A percentile compares a stretch with the other conserved stretches of the same genome.
Conservation (phyloP, 2,797 vertebrate species). For the Tiaroga cobitis region DNA sequence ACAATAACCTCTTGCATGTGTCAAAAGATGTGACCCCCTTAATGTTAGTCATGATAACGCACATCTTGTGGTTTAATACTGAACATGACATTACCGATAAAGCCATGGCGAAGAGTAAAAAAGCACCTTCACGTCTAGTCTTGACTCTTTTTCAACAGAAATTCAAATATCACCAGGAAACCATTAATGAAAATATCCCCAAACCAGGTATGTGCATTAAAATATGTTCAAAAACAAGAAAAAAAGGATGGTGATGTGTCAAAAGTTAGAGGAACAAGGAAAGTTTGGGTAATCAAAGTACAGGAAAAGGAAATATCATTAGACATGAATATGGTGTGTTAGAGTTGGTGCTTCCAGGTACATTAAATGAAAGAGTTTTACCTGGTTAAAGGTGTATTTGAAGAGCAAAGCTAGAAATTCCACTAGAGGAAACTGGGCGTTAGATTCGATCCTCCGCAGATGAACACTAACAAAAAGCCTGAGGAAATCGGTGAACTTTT, state of each 20-base stretch:
- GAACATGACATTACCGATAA: background rate
- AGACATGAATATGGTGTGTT: conserved; percentile 1
- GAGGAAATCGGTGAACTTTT: conserved; percentile 98
- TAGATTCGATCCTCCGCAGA: conserved; percentile 94
- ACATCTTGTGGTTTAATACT: background rate
- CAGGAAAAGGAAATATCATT: background rate
- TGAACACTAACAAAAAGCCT: conserved; percentile 97
- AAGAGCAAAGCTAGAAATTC: conserved; percentile 95
- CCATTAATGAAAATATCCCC: background rate
- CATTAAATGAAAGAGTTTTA: conserved; percentile 65
- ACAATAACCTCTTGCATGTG: background rate
- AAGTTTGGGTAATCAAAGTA: background rate
- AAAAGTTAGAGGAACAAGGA: background rate
- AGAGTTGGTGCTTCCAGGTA: background rate
- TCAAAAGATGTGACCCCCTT: no score
- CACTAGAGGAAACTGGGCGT: conserved; percentile 95
- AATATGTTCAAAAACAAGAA: background rate
- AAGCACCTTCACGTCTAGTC: background rate
- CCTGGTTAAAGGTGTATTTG: conserved; percentile 99
- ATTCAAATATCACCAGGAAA: background rate
- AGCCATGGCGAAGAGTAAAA: background rate
- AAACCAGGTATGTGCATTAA: background rate
- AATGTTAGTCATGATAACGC: background rate
- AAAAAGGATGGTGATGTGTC: background rate
- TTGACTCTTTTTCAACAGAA: background rate